These are phyloP conservation scores for Naja naja DNA, from an alignment of 2,113 vertebrate genomes.

Conservation along the genomic window DNA sequence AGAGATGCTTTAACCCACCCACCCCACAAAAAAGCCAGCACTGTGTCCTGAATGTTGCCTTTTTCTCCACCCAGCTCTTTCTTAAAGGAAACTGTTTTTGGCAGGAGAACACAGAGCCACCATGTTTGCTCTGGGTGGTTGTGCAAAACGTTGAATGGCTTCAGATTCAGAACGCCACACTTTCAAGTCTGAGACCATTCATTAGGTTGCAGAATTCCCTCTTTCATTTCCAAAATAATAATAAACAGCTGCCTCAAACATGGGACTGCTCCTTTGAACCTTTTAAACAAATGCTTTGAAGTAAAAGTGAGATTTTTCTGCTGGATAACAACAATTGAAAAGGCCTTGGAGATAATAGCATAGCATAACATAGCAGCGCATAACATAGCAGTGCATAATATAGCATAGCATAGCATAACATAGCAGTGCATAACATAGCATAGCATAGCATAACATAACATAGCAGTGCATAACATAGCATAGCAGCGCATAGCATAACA, in stretches of 20 bases:
- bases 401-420: too few relatives aligned
- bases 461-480: too few relatives aligned
- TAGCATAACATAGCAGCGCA: too few relatives aligned
- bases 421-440: too few relatives aligned
- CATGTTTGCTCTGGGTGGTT: background rate
- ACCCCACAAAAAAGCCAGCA: background rate
- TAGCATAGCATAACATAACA: too few relatives aligned
- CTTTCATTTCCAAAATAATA: background rate
- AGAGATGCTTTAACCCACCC: fast-evolving
- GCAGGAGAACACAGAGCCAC: conserved; percentile 39
- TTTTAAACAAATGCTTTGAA: background rate
- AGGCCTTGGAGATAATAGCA: background rate
- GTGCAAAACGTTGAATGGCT: background rate
- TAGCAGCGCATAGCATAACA: too few relatives aligned
- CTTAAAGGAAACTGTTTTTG: conserved; percentile 34
- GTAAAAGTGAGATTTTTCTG: background rate
- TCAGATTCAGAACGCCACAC: background rate
- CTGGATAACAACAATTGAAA: background rate
- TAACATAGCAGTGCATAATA: too few relatives aligned
- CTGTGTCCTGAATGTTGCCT: conserved; percentile 30
- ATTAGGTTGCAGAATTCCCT: background rate
- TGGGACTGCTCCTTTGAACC: background rate
- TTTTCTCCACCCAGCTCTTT: background rate
- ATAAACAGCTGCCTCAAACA: background rate
- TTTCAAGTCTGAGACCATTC: background rate